Evolutionary conservation across 2,113 vertebrate genomes (phyloP).

Genomic region (Rhynchomys soricoides): DNA sequence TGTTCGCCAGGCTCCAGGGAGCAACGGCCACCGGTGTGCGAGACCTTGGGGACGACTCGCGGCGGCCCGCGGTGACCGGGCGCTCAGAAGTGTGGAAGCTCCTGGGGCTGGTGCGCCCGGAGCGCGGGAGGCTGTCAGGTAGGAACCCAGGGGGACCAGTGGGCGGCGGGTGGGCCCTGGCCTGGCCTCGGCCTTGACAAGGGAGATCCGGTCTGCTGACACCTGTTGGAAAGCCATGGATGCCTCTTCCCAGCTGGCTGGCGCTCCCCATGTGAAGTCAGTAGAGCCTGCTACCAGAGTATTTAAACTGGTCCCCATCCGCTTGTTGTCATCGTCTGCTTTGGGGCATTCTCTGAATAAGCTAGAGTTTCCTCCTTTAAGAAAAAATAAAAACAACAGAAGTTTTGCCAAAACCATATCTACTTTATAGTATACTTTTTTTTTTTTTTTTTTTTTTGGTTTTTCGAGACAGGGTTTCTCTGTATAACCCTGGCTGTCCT

Average conservation of each 20-base stretch:
- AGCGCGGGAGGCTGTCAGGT: slow-evolving; percentile 93
- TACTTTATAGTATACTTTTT: neutral
- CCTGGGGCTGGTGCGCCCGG: slow-evolving; percentile 88
- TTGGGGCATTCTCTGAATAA: neutral
- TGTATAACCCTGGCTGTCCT: too few species aligned
- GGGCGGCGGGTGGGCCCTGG: neutral
- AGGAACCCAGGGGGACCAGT: slow-evolving; percentile 26
- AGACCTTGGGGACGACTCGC: neutral
- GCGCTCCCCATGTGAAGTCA: neutral
- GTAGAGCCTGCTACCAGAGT: neutral
- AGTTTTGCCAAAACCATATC: neutral
- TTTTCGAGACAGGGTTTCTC: too few species aligned
- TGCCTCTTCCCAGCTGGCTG: too few species aligned
- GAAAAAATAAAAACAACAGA: neutral
- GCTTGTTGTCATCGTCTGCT: neutral
- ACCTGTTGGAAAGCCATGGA: neutral
- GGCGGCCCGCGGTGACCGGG: neutral
- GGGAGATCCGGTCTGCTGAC: neutral
- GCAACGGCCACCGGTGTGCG: neutral
- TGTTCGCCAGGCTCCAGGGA: neutral
- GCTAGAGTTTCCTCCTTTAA: neutral
- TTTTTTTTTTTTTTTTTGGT: too few species aligned
- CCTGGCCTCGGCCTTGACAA: neutral
- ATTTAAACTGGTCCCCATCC: neutral
- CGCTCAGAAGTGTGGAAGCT: slow-evolving; percentile 85